Evolutionary conservation across 2,888 invertebrate genomes (phyloP).

Genomic region (Parnassius glacialis): DNA sequence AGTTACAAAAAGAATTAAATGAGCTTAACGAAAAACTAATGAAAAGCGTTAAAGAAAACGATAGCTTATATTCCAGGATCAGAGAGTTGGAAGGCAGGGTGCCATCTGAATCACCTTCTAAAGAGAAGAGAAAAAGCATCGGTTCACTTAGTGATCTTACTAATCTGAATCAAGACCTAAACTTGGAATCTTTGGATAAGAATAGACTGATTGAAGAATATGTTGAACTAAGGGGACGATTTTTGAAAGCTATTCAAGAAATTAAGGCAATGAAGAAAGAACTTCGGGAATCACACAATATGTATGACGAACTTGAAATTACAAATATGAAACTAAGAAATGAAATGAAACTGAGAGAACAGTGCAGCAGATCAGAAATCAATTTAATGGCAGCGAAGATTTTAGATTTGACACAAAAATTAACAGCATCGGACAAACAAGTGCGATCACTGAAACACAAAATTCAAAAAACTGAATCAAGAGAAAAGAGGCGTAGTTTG

Average conservation of each 20-base stretch:
- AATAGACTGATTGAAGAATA: conserved; percentile 90
- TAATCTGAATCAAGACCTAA: conserved; percentile 87
- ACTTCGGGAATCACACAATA: conserved; percentile 88
- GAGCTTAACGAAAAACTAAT: conserved; percentile 84
- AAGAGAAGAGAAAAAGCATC: conserved; percentile 84
- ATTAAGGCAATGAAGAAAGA: conserved; percentile 91
- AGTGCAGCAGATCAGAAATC: conserved; percentile 86
- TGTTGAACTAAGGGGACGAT: conserved; percentile 86
- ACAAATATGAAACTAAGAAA: conserved; percentile 88
- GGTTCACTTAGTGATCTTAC: conserved; percentile 91
- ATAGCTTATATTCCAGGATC: conserved; percentile 85
- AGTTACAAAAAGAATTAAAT: conserved; percentile 84
- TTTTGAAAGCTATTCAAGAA: conserved; percentile 91
- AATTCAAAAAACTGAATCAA: conserved; percentile 87
- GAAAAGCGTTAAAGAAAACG: conserved; percentile 89
- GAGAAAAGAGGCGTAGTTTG: conserved; percentile 89
- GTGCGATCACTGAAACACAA: conserved; percentile 89
- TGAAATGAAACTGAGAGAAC: conserved; percentile 84
- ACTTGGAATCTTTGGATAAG: conserved; percentile 87
- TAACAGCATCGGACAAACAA: conserved; percentile 90
- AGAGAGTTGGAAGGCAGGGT: conserved; percentile 85
- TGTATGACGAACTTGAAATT: conserved; percentile 89
- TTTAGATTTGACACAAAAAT: conserved; percentile 90
- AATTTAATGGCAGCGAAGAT: conserved; percentile 91
- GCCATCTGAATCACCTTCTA: conserved; percentile 72